Conservation (phyloP, 1,140 invertebrate species). For the Bombus turneri region DNA sequence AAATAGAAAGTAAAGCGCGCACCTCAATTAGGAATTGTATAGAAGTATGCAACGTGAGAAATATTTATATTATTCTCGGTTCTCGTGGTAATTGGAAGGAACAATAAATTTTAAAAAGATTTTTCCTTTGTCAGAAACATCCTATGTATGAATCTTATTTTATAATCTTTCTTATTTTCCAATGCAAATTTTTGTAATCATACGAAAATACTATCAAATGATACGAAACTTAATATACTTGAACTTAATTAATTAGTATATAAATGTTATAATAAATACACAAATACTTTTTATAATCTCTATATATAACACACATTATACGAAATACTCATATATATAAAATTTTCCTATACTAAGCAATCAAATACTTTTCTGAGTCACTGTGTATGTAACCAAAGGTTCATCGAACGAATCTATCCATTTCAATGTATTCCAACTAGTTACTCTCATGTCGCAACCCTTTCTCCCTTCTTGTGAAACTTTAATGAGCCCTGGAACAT, state of each 20-base stretch:
- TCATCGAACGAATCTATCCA: background rate
- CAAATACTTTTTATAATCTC: no score
- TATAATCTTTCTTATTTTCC: background rate
- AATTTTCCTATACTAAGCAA: no score
- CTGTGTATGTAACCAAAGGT: background rate
- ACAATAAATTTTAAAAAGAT: background rate
- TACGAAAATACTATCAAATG: no score
- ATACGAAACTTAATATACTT: no score
- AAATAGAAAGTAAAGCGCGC: background rate
- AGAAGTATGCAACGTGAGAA: background rate
- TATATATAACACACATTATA: no score
- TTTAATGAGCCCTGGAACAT: conserved; percentile 60
- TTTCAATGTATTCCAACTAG: conserved; percentile 21
- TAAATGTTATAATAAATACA: no score
- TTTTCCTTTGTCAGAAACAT: no score
- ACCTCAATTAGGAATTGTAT: background rate
- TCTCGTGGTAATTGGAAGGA: background rate
- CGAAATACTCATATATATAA: no score
- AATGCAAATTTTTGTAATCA: no score
- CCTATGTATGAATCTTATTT: no score
- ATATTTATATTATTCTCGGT: background rate
- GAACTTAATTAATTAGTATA: no score
- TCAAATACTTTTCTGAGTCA: background rate
- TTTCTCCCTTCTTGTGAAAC: conserved; percentile 47
- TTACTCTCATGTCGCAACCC: background rate